Evolutionary conservation across 2,888 invertebrate genomes (phyloP).

Genomic region (Prosopocoilus inquinatus): DNA sequence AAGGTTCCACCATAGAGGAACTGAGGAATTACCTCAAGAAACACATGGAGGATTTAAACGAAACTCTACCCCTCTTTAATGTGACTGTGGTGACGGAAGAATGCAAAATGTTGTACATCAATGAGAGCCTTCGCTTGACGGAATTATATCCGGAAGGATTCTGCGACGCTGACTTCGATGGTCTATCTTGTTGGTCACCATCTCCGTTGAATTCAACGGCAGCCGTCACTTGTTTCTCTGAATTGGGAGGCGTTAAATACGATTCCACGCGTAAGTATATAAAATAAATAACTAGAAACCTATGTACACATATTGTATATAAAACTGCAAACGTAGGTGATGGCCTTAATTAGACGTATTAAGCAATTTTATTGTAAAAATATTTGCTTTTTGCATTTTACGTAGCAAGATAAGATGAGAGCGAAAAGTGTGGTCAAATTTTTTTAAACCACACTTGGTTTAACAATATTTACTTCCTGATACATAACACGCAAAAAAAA

Average conservation of each 20-base stretch:
- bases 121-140: constrained; percentile 28
- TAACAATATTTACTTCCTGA: too few relatives aligned
- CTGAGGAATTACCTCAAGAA: not conserved
- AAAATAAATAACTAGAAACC: not conserved
- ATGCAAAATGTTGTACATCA: constrained; percentile 31
- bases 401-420: too few relatives aligned
- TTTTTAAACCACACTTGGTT: too few relatives aligned
- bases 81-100: constrained; percentile 13
- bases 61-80: not conserved
- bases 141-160: constrained; percentile 36
- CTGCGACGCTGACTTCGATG: constrained; percentile 73
- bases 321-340: too few relatives aligned
- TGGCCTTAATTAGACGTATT: not conserved
- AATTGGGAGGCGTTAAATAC: constrained; percentile 74
- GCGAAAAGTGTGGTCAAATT: too few relatives aligned
- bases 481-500: too few relatives aligned
- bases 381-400: too few relatives aligned
- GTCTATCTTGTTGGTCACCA: constrained; percentile 80
- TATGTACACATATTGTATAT: too few relatives aligned
- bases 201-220: constrained; percentile 69
- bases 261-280: constrained; percentile 77
- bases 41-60: not conserved
- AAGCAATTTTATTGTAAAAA: not conserved
- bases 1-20: constrained; percentile 6
- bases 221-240: constrained; percentile 73